Percentiles rank a stretch among this genome's conserved stretches.
phyloP scores from a whole-genome alignment of 2,888 invertebrate species.

The Slavum lentiscoides region DNA sequence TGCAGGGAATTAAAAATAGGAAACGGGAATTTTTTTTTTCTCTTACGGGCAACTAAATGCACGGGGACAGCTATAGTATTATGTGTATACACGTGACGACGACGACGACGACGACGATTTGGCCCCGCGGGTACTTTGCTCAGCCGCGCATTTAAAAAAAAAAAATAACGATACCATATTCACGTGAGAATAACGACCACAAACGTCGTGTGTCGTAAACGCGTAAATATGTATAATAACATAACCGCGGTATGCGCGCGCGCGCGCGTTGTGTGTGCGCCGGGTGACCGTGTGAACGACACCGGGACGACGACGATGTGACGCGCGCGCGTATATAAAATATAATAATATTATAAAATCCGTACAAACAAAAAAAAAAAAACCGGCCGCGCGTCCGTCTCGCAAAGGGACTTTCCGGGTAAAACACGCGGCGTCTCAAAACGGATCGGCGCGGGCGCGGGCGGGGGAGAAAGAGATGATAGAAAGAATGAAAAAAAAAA shows the following conservation, averaged over 20 bases:
- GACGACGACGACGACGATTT: no score
- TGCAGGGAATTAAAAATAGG: no score
- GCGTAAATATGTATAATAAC: not conserved
- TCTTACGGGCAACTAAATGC: no score
- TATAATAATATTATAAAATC: conserved; percentile 11
- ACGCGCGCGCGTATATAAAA: not conserved
- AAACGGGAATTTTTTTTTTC: no score
- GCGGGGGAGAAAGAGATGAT: not conserved
- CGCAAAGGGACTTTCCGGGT: conserved; percentile 44
- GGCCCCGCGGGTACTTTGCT: no score
- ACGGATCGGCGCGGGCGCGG: not conserved
- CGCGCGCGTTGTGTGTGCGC: not conserved
- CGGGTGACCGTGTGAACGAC: conserved; percentile 51
- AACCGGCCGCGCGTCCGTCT: conserved; percentile 41
- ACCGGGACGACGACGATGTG: conserved; percentile 5
- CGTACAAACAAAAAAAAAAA: conserved; percentile 33
- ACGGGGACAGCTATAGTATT: no score
- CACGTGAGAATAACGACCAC: no score
- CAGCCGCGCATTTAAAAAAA: no score
- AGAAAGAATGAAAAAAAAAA: not conserved
- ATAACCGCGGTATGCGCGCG: not conserved
- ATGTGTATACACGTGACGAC: no score
- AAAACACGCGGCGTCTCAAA: conserved; percentile 19
- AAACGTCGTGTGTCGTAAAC: not conserved
- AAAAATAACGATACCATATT: no score